Conservation (phyloP, 2,113 vertebrate species). For the Leptocoma aspasia region DNA sequence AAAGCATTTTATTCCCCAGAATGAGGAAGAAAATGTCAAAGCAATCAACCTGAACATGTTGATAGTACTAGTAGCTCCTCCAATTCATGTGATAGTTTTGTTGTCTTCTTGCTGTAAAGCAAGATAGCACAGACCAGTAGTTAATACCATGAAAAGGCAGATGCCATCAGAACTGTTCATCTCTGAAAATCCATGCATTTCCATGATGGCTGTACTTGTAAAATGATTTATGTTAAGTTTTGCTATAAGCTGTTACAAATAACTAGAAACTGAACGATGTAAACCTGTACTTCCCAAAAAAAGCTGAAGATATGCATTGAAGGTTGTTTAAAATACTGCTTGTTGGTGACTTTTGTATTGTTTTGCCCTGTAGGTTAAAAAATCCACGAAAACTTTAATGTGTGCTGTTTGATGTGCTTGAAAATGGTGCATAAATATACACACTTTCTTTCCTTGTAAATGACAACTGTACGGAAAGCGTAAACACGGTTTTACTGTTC, state of each 20-base stretch:
- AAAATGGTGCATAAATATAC: conserved; percentile 69
- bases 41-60: conserved; percentile 29
- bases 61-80: conserved; percentile 50
- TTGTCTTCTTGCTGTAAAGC: conserved; percentile 62
- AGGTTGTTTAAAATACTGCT: conserved; percentile 65
- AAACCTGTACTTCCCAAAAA: conserved; percentile 45
- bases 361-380: conserved; percentile 53
- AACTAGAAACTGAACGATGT: conserved; percentile 45
- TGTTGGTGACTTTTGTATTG: conserved; percentile 63
- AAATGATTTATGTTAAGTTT: conserved; percentile 65
- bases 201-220: conserved; percentile 64
- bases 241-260: conserved; percentile 63
- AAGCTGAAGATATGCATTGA: conserved; percentile 57
- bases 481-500: conserved; percentile 48
- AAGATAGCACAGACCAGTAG: conserved; percentile 48
- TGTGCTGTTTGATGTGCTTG: conserved; percentile 75
- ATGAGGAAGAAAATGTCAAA: conserved; percentile 59
- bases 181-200: conserved; percentile 64
- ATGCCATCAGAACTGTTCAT: conserved; percentile 52
- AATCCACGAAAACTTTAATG: conserved; percentile 10
- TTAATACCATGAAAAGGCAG: conserved; percentile 47
- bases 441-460: conserved; percentile 59
- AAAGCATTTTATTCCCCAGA: conserved; percentile 65
- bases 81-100: conserved; percentile 51
- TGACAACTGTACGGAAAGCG: conserved; percentile 55